Base-by-base conservation (phyloP, 35 echinoderm and acorn worm genomes). In the Anneissia japonica region DNA sequence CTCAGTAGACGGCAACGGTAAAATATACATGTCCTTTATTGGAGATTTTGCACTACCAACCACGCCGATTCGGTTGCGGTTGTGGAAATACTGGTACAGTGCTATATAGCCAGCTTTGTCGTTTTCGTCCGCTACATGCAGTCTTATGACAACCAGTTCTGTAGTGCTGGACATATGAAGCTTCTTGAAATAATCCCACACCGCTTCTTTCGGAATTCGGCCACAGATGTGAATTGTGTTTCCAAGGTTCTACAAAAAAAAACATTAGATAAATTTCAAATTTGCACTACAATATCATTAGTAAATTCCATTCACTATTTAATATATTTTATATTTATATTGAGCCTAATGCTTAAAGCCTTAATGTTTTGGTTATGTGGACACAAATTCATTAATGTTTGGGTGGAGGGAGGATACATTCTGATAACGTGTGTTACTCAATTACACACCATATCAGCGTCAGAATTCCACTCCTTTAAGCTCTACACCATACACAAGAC, bases 131-230 rank as follows among this genome's bases (percentile, higher is more conserved):
- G 80, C 83, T 21, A 91, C 92, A 23, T 99, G 89, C 37, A 99
- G 91, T 5, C 96, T 82, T 7, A 94, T 56, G 33, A 99, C 84
- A 34, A 85, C 78, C 31, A 99, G 77, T 41, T 99, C 96, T 0
- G 92, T 99, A 6, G 86, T 91, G 26, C 86, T 84, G 0, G 96
- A 85, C 26, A 74, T 86, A 29, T 80, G 39, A 39, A 99, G 83
- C 84, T 94, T 93, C 29, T 82, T 84, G 37, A 99, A 93, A 81
- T 99, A 99, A 76, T 99, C 92, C 91, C 96, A 99, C 7, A 99
- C 92, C 0, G 90, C 81, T 17, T 78, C 31, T 38, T 91, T 90
- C 1, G 96, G 92, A 23, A 99, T 99, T 30, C 91, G 85, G 3
- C 96, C 96, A 40, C 90, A 90, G 9, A 99, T 86, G 35, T 91